A percentile compares a stretch with the other conserved stretches of the same genome.
Conservation (phyloP, 2,888 invertebrate species). For the Caradrina clavipalpis region DNA sequence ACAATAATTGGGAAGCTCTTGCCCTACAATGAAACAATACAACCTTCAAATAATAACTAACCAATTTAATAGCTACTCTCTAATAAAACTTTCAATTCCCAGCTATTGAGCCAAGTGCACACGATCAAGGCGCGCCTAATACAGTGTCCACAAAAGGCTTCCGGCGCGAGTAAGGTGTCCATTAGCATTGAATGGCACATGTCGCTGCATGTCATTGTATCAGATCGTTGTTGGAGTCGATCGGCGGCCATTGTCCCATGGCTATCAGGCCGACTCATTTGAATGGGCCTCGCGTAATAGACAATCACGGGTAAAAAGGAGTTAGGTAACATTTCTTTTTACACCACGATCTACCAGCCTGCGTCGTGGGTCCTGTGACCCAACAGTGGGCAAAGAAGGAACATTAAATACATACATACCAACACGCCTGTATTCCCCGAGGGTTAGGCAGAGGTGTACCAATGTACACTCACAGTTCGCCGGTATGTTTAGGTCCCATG, state of each 20-base stretch:
- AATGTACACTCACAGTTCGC: no score
- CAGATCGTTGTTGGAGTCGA: slow-evolving; percentile 22
- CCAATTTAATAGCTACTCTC: slow-evolving; percentile 8
- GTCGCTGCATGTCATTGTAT: slow-evolving; percentile 36
- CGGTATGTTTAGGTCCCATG: no score
- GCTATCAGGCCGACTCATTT: slow-evolving; percentile 21
- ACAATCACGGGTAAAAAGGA: not conserved
- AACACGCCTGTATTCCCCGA: no score
- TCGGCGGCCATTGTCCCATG: slow-evolving; percentile 44
- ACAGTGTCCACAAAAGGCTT: slow-evolving; percentile 51
- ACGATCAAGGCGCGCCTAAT: slow-evolving; percentile 33
- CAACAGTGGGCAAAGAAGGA: no score
- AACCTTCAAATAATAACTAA: slow-evolving; percentile 4
- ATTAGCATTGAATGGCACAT: slow-evolving; percentile 60
- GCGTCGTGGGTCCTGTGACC: no score
- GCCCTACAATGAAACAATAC: not conserved
- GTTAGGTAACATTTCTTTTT: slow-evolving; percentile 14
- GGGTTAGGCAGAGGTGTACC: no score
- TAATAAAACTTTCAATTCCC: slow-evolving; percentile 45
- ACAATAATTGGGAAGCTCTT: no score
- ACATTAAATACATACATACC: no score
- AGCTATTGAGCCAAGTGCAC: slow-evolving; percentile 29
- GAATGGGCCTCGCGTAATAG: slow-evolving; percentile 33
- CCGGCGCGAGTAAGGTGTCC: slow-evolving; percentile 33
- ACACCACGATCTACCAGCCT: no score